Evolutionary conservation across 2,797 vertebrate genomes (phyloP), one percentile per base, ranked within the genome.

Genomic region (Sparus aurata): DNA sequence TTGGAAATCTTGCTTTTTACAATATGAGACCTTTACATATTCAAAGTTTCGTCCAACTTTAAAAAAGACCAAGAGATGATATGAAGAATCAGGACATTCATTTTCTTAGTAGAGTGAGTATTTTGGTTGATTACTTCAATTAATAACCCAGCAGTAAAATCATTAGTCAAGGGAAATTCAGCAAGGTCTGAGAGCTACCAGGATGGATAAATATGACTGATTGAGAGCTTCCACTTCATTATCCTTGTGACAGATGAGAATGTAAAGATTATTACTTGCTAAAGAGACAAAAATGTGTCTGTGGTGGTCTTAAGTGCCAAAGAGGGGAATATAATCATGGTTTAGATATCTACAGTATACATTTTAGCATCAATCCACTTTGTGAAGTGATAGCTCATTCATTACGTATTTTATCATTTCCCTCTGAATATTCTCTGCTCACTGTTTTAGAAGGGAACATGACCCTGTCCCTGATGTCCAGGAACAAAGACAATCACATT

Each of bases 61-160:
- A 70, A 69, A 52, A 68, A 65, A 62, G 46, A 49, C 8, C 58
- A 73, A 81, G 13, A 3, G 8, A 73, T 30, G 47, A 75, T 64
- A 46, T 59, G 22, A 87, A 59, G 67, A 80, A 53, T 54, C 25
- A 12, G 25, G 46, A 63, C 55, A 63, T 75, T 68, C 43, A 67
- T 84, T 55, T 87, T 38, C 53, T 77, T 73, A 75, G 66, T 7
- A 84, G 78, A 79, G 41, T 55, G 81, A 84, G 83, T 87, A 89
- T 82, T 87, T 88, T 89, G 88, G 84, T 85, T 52, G 87, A 93
- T 93, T 92, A 92, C 90, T 85, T 92, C 87, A 89, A 87, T 92
- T 93, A 94, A 93, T 92, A 90, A 90, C 82, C 90, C 89, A 68
- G 80, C 54, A 65, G 83, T 53, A 61, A 68, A 80, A 84, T 78